These are phyloP conservation scores for Agrilus biguttatus DNA, from an alignment of 2,888 invertebrate species.

Conservation along the genomic window DNA sequence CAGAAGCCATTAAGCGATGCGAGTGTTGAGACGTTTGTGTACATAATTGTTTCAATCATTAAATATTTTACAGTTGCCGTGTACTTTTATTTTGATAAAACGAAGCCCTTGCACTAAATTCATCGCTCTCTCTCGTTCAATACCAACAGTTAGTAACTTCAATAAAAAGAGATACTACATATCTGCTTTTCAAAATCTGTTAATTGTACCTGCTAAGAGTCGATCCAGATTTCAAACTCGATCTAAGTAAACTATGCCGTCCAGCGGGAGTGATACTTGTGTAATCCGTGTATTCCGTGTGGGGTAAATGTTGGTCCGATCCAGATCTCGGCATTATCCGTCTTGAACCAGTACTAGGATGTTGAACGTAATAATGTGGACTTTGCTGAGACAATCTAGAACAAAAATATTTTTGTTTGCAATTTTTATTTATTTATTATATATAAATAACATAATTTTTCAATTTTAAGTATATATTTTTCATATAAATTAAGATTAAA, in stretches of 20 bases:
- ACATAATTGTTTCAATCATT: too few species aligned
- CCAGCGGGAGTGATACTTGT: slow-evolving; percentile 53
- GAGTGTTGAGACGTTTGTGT: too few species aligned
- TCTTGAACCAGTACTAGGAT: slow-evolving; percentile 31
- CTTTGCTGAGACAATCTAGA: slow-evolving; percentile 33
- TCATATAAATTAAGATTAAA: too few species aligned
- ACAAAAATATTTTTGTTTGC: neutral
- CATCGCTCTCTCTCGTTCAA: too few species aligned
- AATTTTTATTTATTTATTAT: slow-evolving; percentile 8
- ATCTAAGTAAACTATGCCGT: slow-evolving; percentile 65
- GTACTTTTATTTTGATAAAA: too few species aligned
- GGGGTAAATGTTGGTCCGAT: slow-evolving; percentile 79
- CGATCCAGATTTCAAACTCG: slow-evolving; percentile 60
- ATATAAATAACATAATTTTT: neutral
- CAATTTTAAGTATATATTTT: too few species aligned
- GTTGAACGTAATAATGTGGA: slow-evolving; percentile 37
- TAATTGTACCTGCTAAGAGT: slow-evolving; percentile 24
- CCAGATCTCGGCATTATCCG: slow-evolving; percentile 69
- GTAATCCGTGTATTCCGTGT: slow-evolving; percentile 77
- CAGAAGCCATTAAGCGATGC: too few species aligned
- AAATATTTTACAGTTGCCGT: too few species aligned
- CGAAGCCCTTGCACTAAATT: too few species aligned
- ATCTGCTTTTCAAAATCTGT: too few species aligned
- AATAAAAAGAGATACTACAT: too few species aligned
- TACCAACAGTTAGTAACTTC: too few species aligned